Conservation (phyloP, 2,113 vertebrate genomes). For the Lepisosteus osseus region DNA sequence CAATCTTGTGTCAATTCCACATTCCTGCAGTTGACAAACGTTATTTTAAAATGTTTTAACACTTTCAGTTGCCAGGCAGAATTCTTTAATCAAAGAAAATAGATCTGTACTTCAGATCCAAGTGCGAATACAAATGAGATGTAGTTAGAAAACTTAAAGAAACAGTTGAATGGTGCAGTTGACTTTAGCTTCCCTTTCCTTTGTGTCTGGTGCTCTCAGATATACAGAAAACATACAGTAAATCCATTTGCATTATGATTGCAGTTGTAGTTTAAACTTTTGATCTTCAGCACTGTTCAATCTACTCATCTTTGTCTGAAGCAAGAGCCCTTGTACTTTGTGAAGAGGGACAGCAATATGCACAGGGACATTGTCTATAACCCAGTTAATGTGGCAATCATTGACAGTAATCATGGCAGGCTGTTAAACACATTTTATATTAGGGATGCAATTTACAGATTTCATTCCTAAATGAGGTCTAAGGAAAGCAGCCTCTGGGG, state of each 20-base stretch:
- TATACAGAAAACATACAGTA: background rate
- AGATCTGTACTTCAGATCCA: too few species aligned
- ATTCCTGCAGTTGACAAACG: too few species aligned
- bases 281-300: conserved; percentile 4
- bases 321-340: background rate
- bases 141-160: too few species aligned
- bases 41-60: too few species aligned
- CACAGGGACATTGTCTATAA: conserved; percentile 1
- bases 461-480: conserved; percentile 9
- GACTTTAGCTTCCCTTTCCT: too few species aligned
- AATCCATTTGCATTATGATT: background rate
- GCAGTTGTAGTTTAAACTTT: background rate
- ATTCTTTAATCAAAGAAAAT: too few species aligned
- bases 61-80: too few species aligned
- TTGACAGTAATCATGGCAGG: conserved; percentile 7
- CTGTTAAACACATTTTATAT: conserved; percentile 5
- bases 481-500: conserved; percentile 25
- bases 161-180: too few species aligned
- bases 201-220: too few species aligned
- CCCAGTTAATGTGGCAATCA: conserved; percentile 27
- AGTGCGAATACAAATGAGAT: too few species aligned
- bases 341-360: background rate
- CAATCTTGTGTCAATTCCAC: too few species aligned
- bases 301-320: background rate
- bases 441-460: conserved; percentile 19